These are phyloP conservation scores for Chamaea fasciata DNA, from an alignment of 2,113 vertebrate species.

Conservation along the genomic window DNA sequence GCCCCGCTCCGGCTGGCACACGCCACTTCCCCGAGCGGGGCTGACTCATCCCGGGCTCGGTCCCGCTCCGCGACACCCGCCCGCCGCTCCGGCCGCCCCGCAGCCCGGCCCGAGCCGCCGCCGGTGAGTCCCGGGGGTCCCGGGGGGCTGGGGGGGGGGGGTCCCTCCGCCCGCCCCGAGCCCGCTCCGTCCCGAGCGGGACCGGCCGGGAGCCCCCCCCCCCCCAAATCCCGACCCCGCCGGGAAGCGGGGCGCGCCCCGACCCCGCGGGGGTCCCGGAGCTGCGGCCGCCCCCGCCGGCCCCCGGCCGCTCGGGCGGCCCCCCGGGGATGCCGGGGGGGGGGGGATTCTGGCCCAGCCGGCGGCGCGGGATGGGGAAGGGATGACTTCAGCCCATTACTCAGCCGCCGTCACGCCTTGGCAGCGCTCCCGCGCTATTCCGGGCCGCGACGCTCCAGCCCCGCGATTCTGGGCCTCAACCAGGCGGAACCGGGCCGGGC, in stretches of 20 bases:
- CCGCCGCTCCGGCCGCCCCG: not conserved
- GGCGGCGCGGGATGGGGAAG: not conserved
- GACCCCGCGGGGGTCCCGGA: not conserved
- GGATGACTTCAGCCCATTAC: constrained; percentile 74
- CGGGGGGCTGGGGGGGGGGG: not conserved
- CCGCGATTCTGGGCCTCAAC: not conserved
- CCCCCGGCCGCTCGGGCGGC: not conserved
- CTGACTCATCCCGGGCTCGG: not conserved
- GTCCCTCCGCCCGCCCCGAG: not conserved
- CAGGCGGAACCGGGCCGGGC: not conserved
- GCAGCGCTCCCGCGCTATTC: constrained; percentile 64
- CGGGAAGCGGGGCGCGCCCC: not conserved
- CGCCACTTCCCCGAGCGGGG: constrained; percentile 10
- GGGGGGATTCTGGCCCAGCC: not conserved
- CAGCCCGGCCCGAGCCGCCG: not conserved
- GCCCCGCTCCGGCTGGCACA: not conserved
- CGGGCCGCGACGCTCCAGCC: constrained; percentile 57
- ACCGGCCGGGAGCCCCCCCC: not conserved
- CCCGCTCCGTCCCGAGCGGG: not conserved
- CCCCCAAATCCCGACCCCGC: not conserved
- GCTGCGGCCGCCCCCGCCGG: not conserved
- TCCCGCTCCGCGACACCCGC: not conserved
- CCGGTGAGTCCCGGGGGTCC: not conserved
- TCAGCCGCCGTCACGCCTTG: constrained; percentile 69
- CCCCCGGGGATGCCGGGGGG: too few relatives aligned